Conservation (phyloP, 2,888 invertebrate species). For the Tenthredo livida region DNA sequence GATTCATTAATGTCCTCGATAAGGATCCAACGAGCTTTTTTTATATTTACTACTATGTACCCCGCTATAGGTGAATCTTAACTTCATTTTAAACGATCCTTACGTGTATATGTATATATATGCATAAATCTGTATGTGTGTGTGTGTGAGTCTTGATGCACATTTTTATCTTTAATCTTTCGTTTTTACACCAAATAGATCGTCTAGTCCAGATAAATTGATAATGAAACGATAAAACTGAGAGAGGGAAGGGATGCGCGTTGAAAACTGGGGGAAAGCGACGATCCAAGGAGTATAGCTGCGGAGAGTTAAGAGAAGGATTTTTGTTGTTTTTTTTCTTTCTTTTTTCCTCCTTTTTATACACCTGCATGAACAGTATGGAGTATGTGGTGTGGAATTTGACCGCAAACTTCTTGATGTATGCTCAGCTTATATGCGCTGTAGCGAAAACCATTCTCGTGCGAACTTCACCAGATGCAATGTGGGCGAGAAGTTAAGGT, state of each 20-base stretch:
- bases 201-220: neutral
- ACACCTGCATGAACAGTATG: constrained; percentile 2
- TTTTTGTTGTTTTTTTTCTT: neutral
- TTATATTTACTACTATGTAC: neutral
- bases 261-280: neutral
- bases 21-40: constrained; percentile 1
- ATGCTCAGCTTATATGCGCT: neutral
- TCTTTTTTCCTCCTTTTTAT: neutral
- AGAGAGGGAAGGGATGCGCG: neutral
- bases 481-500: neutral
- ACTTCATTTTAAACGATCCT: neutral
- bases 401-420: constrained; percentile 33
- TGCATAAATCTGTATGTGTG: too few relatives aligned
- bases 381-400: constrained; percentile 16
- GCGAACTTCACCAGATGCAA: constrained; percentile 6
- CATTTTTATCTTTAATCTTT: too few relatives aligned
- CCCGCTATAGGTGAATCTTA: neutral
- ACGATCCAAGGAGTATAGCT: neutral
- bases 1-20: constrained; percentile 31
- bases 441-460: constrained; percentile 29
- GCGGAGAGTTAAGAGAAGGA: neutral
- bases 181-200: too few relatives aligned
- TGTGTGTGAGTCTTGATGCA: too few relatives aligned
- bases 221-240: neutral
- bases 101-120: neutral